Percentiles rank a stretch among this genome's conserved stretches.
Conservation (phyloP, 2,113 vertebrate genomes). For the Pteropus alecto region DNA sequence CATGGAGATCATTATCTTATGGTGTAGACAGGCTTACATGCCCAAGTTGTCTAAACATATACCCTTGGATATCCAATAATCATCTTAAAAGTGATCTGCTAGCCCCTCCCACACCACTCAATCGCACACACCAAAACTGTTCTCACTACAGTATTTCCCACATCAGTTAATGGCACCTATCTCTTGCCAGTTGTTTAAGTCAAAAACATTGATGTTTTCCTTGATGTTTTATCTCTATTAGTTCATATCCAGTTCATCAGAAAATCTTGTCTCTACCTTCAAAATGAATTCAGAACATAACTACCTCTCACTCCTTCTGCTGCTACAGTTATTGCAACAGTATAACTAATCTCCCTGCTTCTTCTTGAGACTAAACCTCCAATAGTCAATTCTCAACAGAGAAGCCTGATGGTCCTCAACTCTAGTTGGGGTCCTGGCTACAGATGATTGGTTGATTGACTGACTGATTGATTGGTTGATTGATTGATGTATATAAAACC, state of each 20-base stretch:
- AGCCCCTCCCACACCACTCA: not conserved
- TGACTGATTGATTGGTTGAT: not conserved
- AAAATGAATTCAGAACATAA: not conserved
- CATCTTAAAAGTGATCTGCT: not conserved
- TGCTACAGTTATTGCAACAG: not conserved
- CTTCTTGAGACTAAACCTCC: not conserved
- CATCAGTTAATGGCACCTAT: not conserved
- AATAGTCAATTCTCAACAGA: not conserved
- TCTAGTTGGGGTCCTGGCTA: not conserved
- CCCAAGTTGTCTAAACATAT: not conserved
- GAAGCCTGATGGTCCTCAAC: not conserved
- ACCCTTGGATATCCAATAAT: not conserved
- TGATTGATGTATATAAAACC: not conserved
- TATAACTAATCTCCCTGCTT: not conserved
- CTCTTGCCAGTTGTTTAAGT: not conserved
- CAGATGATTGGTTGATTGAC: not conserved
- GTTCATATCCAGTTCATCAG: not conserved
- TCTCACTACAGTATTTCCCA: not conserved
- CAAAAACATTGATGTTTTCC: not conserved
- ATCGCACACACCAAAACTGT: not conserved
- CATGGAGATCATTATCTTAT: not conserved
- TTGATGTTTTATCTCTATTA: not conserved
- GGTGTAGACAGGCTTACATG: not conserved
- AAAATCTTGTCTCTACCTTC: not conserved
- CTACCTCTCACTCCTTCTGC: not conserved